Evolutionary conservation across 2,888 invertebrate genomes (phyloP).

Genomic region (Onchidella celtica): DNA sequence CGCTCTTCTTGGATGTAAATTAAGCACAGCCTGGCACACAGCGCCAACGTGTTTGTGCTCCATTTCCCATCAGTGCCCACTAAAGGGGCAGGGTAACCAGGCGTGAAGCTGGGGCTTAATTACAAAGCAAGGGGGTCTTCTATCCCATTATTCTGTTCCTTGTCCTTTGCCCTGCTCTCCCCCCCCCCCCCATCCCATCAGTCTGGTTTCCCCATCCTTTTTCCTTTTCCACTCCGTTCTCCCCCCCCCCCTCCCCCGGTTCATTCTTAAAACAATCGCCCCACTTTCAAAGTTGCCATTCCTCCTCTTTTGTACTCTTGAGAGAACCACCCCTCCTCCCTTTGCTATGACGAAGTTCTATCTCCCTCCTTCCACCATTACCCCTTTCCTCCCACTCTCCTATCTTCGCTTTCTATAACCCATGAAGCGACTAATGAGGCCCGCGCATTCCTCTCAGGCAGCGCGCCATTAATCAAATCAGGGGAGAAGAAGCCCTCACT

Average conservation of each 20-base stretch:
- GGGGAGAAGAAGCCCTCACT: conserved; percentile 38
- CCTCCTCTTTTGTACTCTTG: too few relatives aligned
- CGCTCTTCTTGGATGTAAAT: neutral
- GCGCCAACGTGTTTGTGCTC: conserved; percentile 1
- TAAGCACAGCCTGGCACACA: neutral
- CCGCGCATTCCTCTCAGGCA: conserved; percentile 43
- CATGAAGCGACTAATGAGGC: conserved; percentile 43
- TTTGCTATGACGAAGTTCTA: too few relatives aligned
- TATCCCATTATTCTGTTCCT: conserved; percentile 20
- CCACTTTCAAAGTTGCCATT: too few relatives aligned
- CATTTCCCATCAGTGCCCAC: conserved; percentile 14
- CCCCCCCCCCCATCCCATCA: neutral
- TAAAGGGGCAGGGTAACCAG: neutral
- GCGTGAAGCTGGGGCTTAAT: conserved; percentile 28
- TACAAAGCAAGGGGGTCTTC: neutral
- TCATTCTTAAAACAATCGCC: too few relatives aligned
- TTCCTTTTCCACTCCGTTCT: neutral
- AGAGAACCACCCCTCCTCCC: too few relatives aligned
- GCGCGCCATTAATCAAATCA: conserved; percentile 48
- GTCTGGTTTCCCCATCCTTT: neutral
- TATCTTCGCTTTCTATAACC: conserved; percentile 19
- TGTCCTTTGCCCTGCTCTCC: neutral
- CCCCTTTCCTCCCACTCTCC: neutral
- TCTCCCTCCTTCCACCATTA: neutral
- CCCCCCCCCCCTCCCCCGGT: neutral